Percentiles rank a stretch among this genome's conserved stretches.
Conservation (phyloP, 2,888 invertebrate species). For the Syrphus vitripennis region DNA sequence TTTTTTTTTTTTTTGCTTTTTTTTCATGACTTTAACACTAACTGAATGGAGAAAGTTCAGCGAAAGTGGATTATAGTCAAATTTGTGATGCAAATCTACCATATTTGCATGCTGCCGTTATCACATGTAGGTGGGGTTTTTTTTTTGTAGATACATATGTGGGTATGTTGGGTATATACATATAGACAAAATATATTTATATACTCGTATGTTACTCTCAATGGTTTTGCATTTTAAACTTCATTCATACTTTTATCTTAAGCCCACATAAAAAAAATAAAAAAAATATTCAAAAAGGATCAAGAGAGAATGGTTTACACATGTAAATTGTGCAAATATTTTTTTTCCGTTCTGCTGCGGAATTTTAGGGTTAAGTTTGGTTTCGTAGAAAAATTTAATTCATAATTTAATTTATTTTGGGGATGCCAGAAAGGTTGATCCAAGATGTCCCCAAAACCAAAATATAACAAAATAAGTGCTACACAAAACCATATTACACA, state of each 20-base stretch:
- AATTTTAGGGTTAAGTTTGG: not conserved
- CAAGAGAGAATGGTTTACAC: conserved; percentile 53
- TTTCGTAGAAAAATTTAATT: not conserved
- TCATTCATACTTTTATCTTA: conserved; percentile 46
- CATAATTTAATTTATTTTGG: no score
- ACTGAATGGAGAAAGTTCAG: conserved; percentile 51
- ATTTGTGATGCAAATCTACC: conserved; percentile 68
- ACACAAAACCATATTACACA: no score
- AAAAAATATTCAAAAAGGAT: conserved; percentile 23
- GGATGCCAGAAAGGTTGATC: no score
- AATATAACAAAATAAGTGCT: no score
- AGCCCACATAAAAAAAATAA: not conserved
- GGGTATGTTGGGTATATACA: not conserved
- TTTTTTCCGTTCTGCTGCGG: not conserved
- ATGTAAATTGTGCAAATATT: conserved; percentile 40
- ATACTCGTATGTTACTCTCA: not conserved
- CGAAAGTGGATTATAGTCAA: conserved; percentile 67
- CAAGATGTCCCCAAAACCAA: no score
- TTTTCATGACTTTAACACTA: conserved; percentile 21
- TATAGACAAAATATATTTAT: not conserved
- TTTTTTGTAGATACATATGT: not conserved
- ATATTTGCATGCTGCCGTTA: conserved; percentile 40
- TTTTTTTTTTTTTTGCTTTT: not conserved
- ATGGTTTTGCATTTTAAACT: conserved; percentile 32
- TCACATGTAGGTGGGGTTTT: not conserved